Evolutionary conservation across 2,113 vertebrate genomes (phyloP), one percentile per base, ranked within the genome.

Genomic region (Nerophis lumbriciformis): DNA sequence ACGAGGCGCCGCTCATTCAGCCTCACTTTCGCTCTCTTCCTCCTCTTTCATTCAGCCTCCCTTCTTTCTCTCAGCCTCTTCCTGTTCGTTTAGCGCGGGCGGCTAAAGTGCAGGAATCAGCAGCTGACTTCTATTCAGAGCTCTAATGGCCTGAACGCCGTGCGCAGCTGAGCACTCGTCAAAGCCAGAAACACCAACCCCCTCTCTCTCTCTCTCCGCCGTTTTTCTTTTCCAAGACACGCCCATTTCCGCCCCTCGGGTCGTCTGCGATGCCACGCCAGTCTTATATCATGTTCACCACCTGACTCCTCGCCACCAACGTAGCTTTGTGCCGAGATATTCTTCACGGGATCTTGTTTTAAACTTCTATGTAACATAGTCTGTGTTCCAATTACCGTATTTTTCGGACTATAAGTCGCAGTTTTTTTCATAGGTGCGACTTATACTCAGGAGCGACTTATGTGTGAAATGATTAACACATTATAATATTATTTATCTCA

Each of bases 91-190:
- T 6, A 64, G 15, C 6, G 39, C 51, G 60, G 48, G 47, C 54
- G 68, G 63, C 64, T 69, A 19, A 80, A 87, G 73, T 72, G 73
- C 56, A 61, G 68, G 66, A 71, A 57, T 75, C 61, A 44, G 77
- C 85, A 84, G 82, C 82, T 84, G 82, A 79, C 61, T 63, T 63
- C 76, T 62, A 62, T 81, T 82, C 80, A 81, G 16, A 56, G 63
- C 59, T 5, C 1, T 73, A 76, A 71, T 75, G 66, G 67, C 77
- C 16, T 45, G 66, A 54, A 57, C 5, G 15, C 60, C 59, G 65
- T 15, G 8, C 60, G 76, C 82, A 83, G 86, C 86, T 83, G 86
- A 83, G 72, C 6, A 59, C 54, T 65, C 71, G 82, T 80, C 75
- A 85, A 6, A 69, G 64, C 51, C 69, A 65, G 51, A 81, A 75